These are phyloP conservation scores for Drosophila monieri DNA, from an alignment of 2,888 invertebrate species.

Conservation along the genomic window DNA sequence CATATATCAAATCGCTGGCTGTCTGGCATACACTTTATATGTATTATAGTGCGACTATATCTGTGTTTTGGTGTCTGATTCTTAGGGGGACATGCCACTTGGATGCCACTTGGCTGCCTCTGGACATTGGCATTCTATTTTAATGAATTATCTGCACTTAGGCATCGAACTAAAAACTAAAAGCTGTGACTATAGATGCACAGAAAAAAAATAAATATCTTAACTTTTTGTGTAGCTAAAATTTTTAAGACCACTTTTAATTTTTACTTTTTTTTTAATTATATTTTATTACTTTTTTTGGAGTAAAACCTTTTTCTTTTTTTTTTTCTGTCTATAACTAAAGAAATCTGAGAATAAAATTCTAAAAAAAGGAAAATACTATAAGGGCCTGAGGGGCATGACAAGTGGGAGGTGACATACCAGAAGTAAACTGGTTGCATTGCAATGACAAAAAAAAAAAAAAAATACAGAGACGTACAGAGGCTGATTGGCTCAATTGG, in stretches of 20 bases:
- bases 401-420: neutral
- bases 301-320: neutral
- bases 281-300: too few relatives aligned
- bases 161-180: conserved; percentile 69
- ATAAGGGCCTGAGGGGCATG: neutral
- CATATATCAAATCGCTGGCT: conserved; percentile 57
- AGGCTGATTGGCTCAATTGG: conserved; percentile 84
- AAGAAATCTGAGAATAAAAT: neutral
- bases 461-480: conserved; percentile 35
- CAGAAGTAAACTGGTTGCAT: conserved; percentile 20
- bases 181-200: conserved; percentile 46
- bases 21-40: conserved; percentile 48
- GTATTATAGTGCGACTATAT: conserved; percentile 12
- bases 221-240: too few relatives aligned
- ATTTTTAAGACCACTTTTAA: neutral
- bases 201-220: conserved; percentile 10
- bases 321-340: neutral
- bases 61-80: conserved; percentile 31
- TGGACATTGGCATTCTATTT: conserved; percentile 70
- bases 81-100: conserved; percentile 38
- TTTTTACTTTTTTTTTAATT: neutral
- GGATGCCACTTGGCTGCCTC: conserved; percentile 57
- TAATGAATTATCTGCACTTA: conserved; percentile 75
- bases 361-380: neutral
- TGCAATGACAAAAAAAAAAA: conserved; percentile 30